phyloP scores from a whole-genome alignment of 2,888 invertebrate species.

The Drosophila buzzatii region DNA sequence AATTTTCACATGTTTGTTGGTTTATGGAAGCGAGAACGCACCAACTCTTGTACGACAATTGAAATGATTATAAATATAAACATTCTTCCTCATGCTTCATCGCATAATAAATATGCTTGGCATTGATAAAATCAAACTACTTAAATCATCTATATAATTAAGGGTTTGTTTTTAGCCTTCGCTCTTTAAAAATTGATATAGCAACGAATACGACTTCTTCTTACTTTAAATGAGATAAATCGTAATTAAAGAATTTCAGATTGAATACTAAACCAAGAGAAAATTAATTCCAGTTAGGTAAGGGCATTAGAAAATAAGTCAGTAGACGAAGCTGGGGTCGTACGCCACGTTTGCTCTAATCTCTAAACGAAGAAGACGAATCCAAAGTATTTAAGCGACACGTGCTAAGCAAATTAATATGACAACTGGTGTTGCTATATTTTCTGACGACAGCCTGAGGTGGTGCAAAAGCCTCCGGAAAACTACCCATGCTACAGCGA shows the following conservation, averaged over 20 bases:
- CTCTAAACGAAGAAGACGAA: constrained; percentile 52
- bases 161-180: too few relatives aligned
- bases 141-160: not conserved
- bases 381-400: constrained; percentile 50
- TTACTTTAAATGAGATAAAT: not conserved
- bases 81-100: not conserved
- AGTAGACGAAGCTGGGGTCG: not conserved
- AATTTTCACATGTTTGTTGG: too few relatives aligned
- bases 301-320: constrained; percentile 1
- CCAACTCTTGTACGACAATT: not conserved
- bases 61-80: not conserved
- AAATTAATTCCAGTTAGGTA: not conserved
- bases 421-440: constrained; percentile 24
- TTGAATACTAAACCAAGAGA: not conserved
- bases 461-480: constrained; percentile 7
- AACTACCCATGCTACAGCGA: constrained; percentile 12
- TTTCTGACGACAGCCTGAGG: not conserved
- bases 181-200: not conserved
- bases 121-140: not conserved
- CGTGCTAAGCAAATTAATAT: constrained; percentile 73
- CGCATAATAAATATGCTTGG: too few relatives aligned
- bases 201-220: not conserved
- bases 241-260: not conserved
- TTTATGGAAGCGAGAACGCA: not conserved
- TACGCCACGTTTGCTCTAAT: constrained; percentile 57